A percentile compares a stretch with the other conserved stretches of the same genome.
These are phyloP conservation scores for Apteryx owenii DNA, from an alignment of 2,113 vertebrate species.

Conservation along the genomic window DNA sequence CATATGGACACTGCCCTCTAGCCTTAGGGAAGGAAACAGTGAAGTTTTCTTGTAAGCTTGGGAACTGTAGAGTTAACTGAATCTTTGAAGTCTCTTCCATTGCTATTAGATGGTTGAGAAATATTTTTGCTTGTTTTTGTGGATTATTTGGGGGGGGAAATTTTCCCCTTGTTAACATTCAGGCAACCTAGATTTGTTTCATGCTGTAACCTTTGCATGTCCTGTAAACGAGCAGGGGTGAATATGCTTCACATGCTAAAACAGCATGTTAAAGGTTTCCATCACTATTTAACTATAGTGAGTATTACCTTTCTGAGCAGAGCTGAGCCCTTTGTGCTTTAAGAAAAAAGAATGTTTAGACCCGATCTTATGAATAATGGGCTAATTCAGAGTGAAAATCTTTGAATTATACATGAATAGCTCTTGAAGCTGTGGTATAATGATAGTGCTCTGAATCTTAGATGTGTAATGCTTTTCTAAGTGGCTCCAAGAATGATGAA, in stretches of 20 bases:
- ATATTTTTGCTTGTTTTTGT: not conserved
- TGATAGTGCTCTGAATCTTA: conserved; percentile 13
- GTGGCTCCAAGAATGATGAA: conserved; percentile 24
- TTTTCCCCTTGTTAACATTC: not conserved
- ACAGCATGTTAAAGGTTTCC: not conserved
- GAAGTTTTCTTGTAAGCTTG: not conserved
- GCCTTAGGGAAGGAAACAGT: too few species aligned
- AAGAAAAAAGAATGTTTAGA: not conserved
- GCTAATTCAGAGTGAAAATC: conserved; percentile 36
- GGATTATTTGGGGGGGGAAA: not conserved
- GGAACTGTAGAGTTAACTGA: not conserved
- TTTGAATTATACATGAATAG: conserved; percentile 55
- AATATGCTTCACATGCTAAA: not conserved
- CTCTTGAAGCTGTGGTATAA: conserved; percentile 35
- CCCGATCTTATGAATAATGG: conserved; percentile 39
- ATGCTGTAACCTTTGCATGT: not conserved
- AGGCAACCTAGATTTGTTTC: not conserved
- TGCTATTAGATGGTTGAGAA: not conserved
- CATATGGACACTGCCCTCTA: not conserved
- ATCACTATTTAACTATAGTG: not conserved
- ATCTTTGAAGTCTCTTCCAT: not conserved
- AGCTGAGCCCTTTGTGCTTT: not conserved
- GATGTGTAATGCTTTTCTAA: conserved; percentile 51
- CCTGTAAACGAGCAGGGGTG: not conserved
- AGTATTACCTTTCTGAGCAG: not conserved